Conservation (phyloP, 2,113 vertebrate genomes). For the Tachysurus vachellii region DNA sequence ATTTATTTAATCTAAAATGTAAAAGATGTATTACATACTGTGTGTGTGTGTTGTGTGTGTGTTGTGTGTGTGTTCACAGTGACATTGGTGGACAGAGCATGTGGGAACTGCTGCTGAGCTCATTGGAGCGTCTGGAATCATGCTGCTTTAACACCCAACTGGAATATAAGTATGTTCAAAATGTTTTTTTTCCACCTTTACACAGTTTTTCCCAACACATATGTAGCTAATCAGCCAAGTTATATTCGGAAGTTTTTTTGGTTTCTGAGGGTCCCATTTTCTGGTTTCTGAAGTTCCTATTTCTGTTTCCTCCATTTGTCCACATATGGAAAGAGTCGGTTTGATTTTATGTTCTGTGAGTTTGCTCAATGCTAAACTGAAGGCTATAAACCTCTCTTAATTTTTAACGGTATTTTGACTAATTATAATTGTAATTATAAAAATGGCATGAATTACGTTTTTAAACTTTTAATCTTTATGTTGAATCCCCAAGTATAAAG, state of each 20-base stretch:
- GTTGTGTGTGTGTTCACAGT: slow-evolving; percentile 64
- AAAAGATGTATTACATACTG: not conserved
- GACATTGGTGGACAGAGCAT: slow-evolving; percentile 82
- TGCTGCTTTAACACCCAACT: slow-evolving; percentile 84
- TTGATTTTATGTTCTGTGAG: not conserved
- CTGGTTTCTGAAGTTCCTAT: too few species aligned
- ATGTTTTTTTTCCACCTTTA: not conserved
- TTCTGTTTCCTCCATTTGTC: not conserved
- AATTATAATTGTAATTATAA: not conserved
- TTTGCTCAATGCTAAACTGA: not conserved
- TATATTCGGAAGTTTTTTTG: not conserved
- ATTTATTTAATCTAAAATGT: not conserved
- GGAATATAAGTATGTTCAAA: slow-evolving; percentile 86
- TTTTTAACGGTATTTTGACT: not conserved
- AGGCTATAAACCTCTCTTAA: not conserved
- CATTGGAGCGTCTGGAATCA: slow-evolving; percentile 78
- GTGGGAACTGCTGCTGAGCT: slow-evolving; percentile 75
- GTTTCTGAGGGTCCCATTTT: not conserved
- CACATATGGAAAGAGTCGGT: not conserved
- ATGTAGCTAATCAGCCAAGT: not conserved
- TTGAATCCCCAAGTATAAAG: not conserved
- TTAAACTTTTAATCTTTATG: not conserved
- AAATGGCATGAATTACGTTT: not conserved
- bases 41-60: not conserved
- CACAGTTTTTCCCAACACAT: too few species aligned